These are phyloP conservation scores for Clarias macrocephalus DNA, from an alignment of 2,113 vertebrate species.

Conservation along the genomic window DNA sequence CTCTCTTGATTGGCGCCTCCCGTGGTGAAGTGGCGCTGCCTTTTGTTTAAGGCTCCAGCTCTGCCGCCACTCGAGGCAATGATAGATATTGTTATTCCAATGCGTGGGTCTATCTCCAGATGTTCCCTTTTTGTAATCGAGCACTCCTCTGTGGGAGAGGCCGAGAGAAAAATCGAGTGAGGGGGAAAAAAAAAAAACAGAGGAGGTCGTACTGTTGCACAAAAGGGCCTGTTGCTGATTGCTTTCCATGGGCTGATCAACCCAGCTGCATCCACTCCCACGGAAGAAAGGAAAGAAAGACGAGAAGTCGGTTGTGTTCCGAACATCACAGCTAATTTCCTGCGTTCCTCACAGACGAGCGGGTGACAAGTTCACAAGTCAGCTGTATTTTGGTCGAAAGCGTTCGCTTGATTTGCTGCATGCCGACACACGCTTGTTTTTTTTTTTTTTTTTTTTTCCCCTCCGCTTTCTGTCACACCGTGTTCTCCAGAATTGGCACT, in stretches of 20 bases:
- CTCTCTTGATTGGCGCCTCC: constrained; percentile 51
- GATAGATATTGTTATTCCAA: constrained; percentile 53
- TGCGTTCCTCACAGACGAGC: constrained; percentile 35
- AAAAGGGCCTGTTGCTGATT: constrained; percentile 50
- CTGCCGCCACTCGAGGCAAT: constrained; percentile 37
- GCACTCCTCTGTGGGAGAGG: constrained; percentile 15
- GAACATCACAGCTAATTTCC: constrained; percentile 39
- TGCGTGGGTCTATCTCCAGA: constrained; percentile 46
- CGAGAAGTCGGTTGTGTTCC: constrained; percentile 24
- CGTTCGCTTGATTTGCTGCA: constrained; percentile 32
- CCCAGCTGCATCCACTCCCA: constrained; percentile 38
- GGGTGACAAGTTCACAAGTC: constrained; percentile 46
- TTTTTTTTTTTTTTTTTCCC: too few relatives aligned
- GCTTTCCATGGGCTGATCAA: constrained; percentile 41
- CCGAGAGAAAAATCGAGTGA: not conserved
- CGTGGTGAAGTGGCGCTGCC: constrained; percentile 43
- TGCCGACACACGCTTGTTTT: constrained; percentile 3
- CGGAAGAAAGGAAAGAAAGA: constrained; percentile 8
- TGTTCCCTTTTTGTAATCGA: constrained; percentile 51
- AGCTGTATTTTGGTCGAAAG: constrained; percentile 41
- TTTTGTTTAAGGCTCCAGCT: constrained; percentile 51
- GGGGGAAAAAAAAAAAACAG: not conserved
- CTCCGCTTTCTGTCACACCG: not conserved
- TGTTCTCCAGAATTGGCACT: constrained; percentile 38
- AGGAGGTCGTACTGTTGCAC: constrained; percentile 36